Conservation (phyloP, 2,888 invertebrate genomes). For the Noctuana brunneofusca region DNA sequence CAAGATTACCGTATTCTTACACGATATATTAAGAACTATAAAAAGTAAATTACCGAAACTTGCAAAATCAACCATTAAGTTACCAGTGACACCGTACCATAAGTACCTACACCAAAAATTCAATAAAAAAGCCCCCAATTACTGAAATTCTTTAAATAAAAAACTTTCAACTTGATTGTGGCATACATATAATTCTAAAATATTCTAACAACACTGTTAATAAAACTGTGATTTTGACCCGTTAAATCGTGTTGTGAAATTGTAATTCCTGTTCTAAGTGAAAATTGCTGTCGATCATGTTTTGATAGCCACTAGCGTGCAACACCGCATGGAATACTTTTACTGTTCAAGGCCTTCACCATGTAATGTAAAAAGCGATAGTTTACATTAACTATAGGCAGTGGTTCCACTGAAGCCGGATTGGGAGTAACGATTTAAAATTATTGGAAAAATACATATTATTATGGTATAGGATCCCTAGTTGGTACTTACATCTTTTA, state of each 20-base stretch:
- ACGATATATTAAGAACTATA: no score
- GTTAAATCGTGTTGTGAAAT: constrained; percentile 45
- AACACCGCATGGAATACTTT: constrained; percentile 9
- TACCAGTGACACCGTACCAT: no score
- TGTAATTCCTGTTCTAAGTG: constrained; percentile 29
- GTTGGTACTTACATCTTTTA: no score
- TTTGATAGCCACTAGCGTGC: constrained; percentile 16
- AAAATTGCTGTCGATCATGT: constrained; percentile 37
- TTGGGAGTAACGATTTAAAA: not conserved
- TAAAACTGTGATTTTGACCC: constrained; percentile 46
- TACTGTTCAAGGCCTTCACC: not conserved
- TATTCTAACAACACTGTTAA: not conserved
- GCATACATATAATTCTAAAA: not conserved
- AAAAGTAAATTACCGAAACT: no score
- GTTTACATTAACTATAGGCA: not conserved
- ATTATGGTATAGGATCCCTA: no score
- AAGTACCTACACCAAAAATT: no score
- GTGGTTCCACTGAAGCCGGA: not conserved
- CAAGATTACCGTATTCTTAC: no score
- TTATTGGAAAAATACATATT: not conserved
- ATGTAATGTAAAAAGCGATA: not conserved
- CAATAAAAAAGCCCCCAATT: no score
- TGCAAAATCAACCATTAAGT: no score
- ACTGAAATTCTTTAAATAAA: no score
- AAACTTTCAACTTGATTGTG: not conserved